Percentiles rank a stretch among this genome's conserved stretches.
Conservation (phyloP, 1,140 invertebrate genomes). For the Asobara japonica region DNA sequence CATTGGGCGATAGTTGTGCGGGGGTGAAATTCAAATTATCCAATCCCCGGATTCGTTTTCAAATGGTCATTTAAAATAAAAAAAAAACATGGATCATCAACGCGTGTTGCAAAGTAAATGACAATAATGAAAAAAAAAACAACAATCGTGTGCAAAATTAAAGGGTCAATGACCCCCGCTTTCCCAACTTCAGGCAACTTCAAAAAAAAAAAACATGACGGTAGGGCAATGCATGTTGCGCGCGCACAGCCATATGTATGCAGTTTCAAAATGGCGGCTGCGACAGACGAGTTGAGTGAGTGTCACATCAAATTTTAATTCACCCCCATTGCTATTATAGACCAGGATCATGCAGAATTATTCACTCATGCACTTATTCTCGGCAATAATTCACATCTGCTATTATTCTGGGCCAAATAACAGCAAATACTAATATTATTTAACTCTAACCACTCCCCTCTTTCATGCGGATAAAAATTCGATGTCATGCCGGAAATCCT, state of each 20-base stretch:
- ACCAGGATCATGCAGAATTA: too few species aligned
- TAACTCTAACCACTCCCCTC: not conserved
- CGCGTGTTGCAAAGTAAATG: too few species aligned
- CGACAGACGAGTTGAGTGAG: slow-evolving; percentile 68
- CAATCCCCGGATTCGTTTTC: not conserved
- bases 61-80: not conserved
- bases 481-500: slow-evolving; percentile 47
- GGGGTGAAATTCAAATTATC: slow-evolving; percentile 5
- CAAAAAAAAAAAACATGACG: not conserved
- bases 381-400: not conserved
- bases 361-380: not conserved
- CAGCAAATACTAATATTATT: not conserved
- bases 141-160: too few species aligned
- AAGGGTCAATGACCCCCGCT: too few species aligned
- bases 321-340: not conserved
- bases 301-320: slow-evolving; percentile 39
- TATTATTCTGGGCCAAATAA: not conserved
- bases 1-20: not conserved
- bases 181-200: not conserved
- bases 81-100: not conserved
- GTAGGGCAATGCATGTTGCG: not conserved
- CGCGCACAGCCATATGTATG: not conserved
- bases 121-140: too few species aligned
- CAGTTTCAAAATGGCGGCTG: slow-evolving; percentile 63
- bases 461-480: slow-evolving; percentile 35